A percentile compares a stretch with the other conserved stretches of the same genome.
Conservation (phyloP, 2,888 invertebrate genomes). For the Rhagophthalmus giganteus region DNA sequence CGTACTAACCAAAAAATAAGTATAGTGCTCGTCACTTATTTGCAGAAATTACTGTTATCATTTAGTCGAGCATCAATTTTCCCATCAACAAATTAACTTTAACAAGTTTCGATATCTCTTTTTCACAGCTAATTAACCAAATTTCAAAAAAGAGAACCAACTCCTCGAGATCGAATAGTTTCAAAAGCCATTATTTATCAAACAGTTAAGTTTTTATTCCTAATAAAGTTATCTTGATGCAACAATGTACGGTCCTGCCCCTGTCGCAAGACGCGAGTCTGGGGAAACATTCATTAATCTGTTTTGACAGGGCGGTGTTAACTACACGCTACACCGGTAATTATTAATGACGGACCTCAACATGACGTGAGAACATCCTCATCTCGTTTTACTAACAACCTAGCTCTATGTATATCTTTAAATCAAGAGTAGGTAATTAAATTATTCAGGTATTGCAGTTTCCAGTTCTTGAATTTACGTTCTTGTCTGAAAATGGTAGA, state of each 20-base stretch:
- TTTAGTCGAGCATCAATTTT: not conserved
- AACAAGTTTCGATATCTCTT: no score
- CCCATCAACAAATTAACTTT: no score
- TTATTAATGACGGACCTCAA: constrained; percentile 55
- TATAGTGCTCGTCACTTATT: no score
- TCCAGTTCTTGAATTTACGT: not conserved
- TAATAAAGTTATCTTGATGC: constrained; percentile 30
- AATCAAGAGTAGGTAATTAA: constrained; percentile 16
- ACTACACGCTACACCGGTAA: constrained; percentile 57
- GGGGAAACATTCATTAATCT: constrained; percentile 58
- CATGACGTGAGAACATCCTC: constrained; percentile 39
- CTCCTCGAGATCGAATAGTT: no score
- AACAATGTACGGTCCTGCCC: constrained; percentile 29
- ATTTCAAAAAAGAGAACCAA: no score
- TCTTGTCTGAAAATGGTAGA: no score
- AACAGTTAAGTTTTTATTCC: constrained; percentile 15
- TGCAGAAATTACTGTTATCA: no score
- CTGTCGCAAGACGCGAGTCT: constrained; percentile 40
- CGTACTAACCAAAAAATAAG: no score
- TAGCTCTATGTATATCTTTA: constrained; percentile 20
- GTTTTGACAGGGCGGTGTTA: constrained; percentile 57
- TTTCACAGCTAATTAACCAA: no score
- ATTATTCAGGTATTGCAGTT: constrained; percentile 11
- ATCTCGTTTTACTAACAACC: constrained; percentile 32
- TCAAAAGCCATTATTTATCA: no score